Evolutionary conservation across 2,888 invertebrate genomes (phyloP).

Genomic region (Stenolophus ochropezus): DNA sequence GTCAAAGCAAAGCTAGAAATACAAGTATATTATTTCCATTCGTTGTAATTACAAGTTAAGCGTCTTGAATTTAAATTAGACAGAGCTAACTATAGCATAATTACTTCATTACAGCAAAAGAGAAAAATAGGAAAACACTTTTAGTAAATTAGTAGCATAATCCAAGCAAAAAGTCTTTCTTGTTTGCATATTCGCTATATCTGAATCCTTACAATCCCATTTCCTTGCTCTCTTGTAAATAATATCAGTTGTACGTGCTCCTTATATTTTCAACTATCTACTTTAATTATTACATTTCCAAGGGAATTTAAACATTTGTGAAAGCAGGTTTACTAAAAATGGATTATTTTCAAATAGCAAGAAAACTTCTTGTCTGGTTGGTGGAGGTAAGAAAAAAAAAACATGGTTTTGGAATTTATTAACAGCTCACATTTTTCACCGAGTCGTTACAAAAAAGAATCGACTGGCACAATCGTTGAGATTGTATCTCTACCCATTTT

Average conservation of each 20-base stretch:
- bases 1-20: not conserved
- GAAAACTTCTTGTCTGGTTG: too few species aligned
- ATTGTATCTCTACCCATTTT: too few species aligned
- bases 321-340: too few species aligned
- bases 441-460: too few species aligned
- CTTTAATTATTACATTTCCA: too few species aligned
- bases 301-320: too few species aligned
- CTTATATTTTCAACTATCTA: too few species aligned
- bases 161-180: not conserved
- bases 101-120: slow-evolving; percentile 7
- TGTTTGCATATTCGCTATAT: not conserved
- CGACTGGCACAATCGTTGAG: too few species aligned
- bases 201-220: not conserved
- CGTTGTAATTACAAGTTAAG: slow-evolving; percentile 14
- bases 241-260: not conserved
- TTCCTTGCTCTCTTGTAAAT: not conserved
- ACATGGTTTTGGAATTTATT: too few species aligned
- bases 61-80: slow-evolving; percentile 27
- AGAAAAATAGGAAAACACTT: slow-evolving; percentile 5
- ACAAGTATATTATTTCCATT: not conserved
- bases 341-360: too few species aligned
- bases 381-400: too few species aligned
- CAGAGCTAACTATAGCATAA: slow-evolving; percentile 9
- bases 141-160: slow-evolving; percentile 1
- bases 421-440: too few species aligned